Percentiles rank a stretch among this genome's conserved stretches.
phyloP scores from a whole-genome alignment of 2,797 vertebrate genomes.

The Periparus ater region DNA sequence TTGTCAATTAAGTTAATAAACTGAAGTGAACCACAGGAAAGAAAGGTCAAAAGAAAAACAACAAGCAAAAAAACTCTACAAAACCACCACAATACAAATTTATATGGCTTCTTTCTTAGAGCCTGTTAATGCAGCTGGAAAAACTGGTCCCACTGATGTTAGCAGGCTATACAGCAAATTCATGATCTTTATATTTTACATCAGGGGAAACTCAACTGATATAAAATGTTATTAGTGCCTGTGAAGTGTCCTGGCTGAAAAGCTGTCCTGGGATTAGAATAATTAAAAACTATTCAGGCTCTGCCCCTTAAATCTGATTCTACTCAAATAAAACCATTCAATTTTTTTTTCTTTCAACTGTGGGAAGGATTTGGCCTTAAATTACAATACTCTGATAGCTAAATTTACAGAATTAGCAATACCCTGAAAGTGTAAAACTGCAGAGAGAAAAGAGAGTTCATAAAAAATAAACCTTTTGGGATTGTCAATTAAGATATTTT shows the following conservation, averaged over 20 bases:
- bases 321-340: background rate
- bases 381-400: slow-evolving; percentile 50
- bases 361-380: slow-evolving; percentile 21
- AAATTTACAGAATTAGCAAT: slow-evolving; percentile 56
- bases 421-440: slow-evolving; percentile 46
- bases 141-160: background rate
- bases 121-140: background rate
- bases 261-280: slow-evolving; percentile 10
- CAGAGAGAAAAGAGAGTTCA: slow-evolving; percentile 52
- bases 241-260: background rate
- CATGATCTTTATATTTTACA: background rate
- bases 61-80: background rate
- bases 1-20: background rate
- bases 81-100: background rate
- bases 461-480: slow-evolving; percentile 47
- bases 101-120: background rate
- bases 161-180: background rate
- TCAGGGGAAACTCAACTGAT: background rate
- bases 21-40: background rate
- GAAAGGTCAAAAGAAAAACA: background rate
- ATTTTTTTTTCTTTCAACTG: background rate
- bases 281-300: background rate
- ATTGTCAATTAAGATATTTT: slow-evolving; percentile 64
- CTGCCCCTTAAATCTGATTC: slow-evolving; percentile 26
- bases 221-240: background rate